phyloP scores from a whole-genome alignment of 1,140 invertebrate genomes.

The Hypsibius dujardini region DNA sequence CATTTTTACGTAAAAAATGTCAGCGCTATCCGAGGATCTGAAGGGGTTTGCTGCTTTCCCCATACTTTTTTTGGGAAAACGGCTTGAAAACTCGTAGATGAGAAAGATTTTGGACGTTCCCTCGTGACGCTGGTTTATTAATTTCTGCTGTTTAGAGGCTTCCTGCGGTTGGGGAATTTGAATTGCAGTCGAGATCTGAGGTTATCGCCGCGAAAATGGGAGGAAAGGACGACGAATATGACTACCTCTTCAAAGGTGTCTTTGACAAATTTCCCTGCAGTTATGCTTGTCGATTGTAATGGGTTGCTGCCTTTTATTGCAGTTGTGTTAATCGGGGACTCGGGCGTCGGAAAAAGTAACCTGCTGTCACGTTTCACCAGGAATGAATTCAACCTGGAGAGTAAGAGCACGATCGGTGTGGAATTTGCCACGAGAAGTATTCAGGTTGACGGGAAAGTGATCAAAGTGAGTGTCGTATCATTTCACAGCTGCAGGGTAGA shows the following conservation, averaged over 20 bases:
- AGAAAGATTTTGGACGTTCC: too few species aligned
- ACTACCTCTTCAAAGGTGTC: conserved; percentile 99
- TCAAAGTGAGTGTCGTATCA: conserved; percentile 45
- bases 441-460: conserved; percentile 81
- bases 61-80: too few species aligned
- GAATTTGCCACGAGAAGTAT: conserved; percentile 76
- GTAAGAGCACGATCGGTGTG: conserved; percentile 61
- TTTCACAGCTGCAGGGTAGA: not conserved
- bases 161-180: too few species aligned
- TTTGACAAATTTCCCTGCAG: not conserved
- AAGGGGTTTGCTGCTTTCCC: too few species aligned
- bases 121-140: too few species aligned
- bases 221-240: conserved; percentile 93
- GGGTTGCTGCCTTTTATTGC: conserved; percentile 41
- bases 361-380: conserved; percentile 42
- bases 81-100: too few species aligned
- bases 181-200: too few species aligned
- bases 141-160: too few species aligned
- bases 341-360: conserved; percentile 98
- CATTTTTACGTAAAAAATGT: too few species aligned
- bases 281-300: not conserved
- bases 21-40: too few species aligned
- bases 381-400: conserved; percentile 99
- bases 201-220: conserved; percentile 48
- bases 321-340: conserved; percentile 99